phyloP scores from a whole-genome alignment of 2,113 vertebrate genomes.

The Fulica atra region DNA sequence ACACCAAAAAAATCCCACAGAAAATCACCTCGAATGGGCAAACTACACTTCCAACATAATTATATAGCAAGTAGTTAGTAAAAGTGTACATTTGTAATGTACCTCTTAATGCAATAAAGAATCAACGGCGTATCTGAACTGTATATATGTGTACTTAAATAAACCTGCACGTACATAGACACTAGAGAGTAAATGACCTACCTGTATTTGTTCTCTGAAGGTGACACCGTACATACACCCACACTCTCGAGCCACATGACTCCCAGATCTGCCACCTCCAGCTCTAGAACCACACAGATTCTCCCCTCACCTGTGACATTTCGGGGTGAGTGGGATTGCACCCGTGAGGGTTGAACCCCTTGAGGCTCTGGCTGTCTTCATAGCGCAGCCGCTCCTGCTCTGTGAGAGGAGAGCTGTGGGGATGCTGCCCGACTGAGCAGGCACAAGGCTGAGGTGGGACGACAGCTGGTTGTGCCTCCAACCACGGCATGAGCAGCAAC shows the following conservation, averaged over 20 bases:
- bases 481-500: accelerated
- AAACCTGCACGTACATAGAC: constrained; percentile 64
- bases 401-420: accelerated
- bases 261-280: not conserved
- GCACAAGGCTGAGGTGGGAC: not conserved
- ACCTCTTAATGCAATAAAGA: constrained; percentile 49
- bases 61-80: constrained; percentile 48
- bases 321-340: not conserved
- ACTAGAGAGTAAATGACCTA: constrained; percentile 60
- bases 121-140: constrained; percentile 59
- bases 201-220: constrained; percentile 73
- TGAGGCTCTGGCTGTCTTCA: not conserved
- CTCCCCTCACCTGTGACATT: not conserved
- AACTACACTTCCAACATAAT: constrained; percentile 41
- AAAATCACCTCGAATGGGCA: constrained; percentile 36
- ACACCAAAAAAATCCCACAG: constrained; percentile 49
- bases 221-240: not conserved
- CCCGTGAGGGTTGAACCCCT: not conserved
- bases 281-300: not conserved
- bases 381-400: not conserved
- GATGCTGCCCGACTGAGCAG: accelerated
- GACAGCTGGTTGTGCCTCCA: not conserved
- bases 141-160: constrained; percentile 58
- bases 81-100: constrained; percentile 16
- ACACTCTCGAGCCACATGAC: not conserved